Percentiles rank a stretch among this genome's conserved stretches.
Evolutionary conservation across 2,113 vertebrate genomes (phyloP).

Genomic region (Podilymbus podiceps): DNA sequence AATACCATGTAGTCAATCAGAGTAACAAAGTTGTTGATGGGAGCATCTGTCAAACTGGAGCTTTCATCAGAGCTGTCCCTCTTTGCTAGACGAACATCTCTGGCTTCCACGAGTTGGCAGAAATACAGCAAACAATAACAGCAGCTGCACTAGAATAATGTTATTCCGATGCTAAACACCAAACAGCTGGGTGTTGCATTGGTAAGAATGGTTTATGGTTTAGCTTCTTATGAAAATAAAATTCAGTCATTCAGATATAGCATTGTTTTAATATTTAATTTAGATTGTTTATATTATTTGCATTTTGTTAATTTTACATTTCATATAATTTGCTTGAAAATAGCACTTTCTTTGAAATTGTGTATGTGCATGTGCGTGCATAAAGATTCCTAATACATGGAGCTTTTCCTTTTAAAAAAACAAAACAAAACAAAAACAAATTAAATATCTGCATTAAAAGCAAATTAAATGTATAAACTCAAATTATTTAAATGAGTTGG

Average conservation of each 20-base stretch:
- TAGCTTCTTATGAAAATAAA: constrained; percentile 56
- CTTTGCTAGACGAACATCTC: constrained; percentile 30
- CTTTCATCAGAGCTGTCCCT: constrained; percentile 53
- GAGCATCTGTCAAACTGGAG: constrained; percentile 62
- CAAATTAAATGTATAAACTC: constrained; percentile 55
- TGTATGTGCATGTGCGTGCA: constrained; percentile 25
- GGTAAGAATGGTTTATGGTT: constrained; percentile 9
- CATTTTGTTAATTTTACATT: constrained; percentile 68
- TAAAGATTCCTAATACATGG: constrained; percentile 44
- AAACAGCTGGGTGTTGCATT: constrained; percentile 60
- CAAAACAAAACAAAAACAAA: constrained; percentile 31
- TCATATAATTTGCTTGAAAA: constrained; percentile 60
- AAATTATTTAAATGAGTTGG: constrained; percentile 46
- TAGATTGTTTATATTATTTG: constrained; percentile 54
- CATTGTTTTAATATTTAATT: constrained; percentile 63
- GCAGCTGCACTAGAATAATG: constrained; percentile 64
- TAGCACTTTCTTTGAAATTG: constrained; percentile 52
- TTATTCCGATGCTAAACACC: constrained; percentile 10
- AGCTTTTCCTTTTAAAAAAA: constrained; percentile 43
- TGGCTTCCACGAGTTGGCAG: constrained; percentile 53
- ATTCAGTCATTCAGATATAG: constrained; percentile 32
- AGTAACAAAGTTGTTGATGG: constrained; percentile 69
- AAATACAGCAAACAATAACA: constrained; percentile 43
- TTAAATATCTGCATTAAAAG: constrained; percentile 46
- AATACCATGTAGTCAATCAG: constrained; percentile 72